Base-by-base conservation (phyloP, 2,888 invertebrate genomes). In the Reticulitermes lucifugus region DNA sequence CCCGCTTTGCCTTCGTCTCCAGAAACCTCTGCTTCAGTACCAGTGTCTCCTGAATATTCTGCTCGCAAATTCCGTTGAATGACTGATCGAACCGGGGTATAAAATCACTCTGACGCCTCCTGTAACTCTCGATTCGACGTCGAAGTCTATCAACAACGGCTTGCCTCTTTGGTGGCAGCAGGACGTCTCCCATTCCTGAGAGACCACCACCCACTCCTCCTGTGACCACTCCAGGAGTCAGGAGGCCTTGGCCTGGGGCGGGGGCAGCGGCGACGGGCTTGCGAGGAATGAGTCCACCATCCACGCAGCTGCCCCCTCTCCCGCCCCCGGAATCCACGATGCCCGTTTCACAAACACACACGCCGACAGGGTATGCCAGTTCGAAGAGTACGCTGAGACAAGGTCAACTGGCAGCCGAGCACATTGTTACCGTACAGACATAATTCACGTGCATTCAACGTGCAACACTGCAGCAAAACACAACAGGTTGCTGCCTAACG, bases 1-100 rank as follows among this genome's bases (percentile, higher is more conserved):
- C 95, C 88, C 96, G 93, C 91, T 98, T 98, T 88, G 96, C 95
- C 91, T 97, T 98, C 90, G 96, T 96, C 91, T 98, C 98, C 89
- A 98, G 93, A 91, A 95, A 98, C 87, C 97, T 94, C 91, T 98
- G 97, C 91, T 97, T 96, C 87, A 98, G 93, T 88, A 96, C 94
- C 88, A 95, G 93, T 65, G 98, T 98, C 91, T 98, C 98, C 91
- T 97, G 95, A 89, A 96, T 95, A 90, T 98, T 97, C 90, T 97
- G 97, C 90, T 98, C 98, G 92, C 96, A 96, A 87, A 96, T 93
- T 71, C 96, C 96, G 90, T 94, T 96, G 91, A 97, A 96, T 87
- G 96, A 95, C 90, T 96, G 96, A 90, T 97, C 97, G 92, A 96
- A 98, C 87, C 97, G 94, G 87, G 97, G 97, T 90, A 96, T 95